These are phyloP conservation scores for Cheilosia impressa DNA, from an alignment of 2,888 invertebrate genomes.

Conservation along the genomic window DNA sequence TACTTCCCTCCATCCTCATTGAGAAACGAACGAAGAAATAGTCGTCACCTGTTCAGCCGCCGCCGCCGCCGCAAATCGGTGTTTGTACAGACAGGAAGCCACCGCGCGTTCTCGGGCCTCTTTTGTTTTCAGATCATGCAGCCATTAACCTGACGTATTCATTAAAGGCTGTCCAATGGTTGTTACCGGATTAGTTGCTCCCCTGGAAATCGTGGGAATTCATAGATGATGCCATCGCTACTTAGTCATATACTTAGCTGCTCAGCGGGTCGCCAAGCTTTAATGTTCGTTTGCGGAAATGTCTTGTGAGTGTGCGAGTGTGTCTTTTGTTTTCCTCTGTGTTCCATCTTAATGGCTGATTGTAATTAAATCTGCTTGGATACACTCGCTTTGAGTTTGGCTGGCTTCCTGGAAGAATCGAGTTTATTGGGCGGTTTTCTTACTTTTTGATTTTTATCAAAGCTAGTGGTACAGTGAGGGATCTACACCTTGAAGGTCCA, in stretches of 20 bases:
- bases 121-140: conserved; percentile 52
- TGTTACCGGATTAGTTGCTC: conserved; percentile 61
- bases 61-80: conserved; percentile 35
- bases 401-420: conserved; percentile 33
- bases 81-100: conserved; percentile 55
- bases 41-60: conserved; percentile 21
- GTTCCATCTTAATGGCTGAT: conserved; percentile 33
- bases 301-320: conserved; percentile 18
- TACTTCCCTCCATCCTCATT: conserved; percentile 34
- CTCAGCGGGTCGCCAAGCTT: conserved; percentile 48
- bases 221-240: conserved; percentile 52
- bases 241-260: neutral
- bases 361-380: conserved; percentile 61
- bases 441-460: too few species aligned
- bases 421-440: conserved; percentile 1
- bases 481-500: too few species aligned
- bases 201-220: conserved; percentile 72
- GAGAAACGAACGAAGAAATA: neutral
- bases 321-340: conserved; percentile 24
- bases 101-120: neutral
- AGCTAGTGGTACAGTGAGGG: too few species aligned
- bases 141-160: conserved; percentile 72
- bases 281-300: conserved; percentile 72
- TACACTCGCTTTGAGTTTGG: neutral
- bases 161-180: conserved; percentile 65